These are phyloP conservation scores for Prunella strophiata DNA, from an alignment of 2,797 vertebrate species.

Conservation along the genomic window DNA sequence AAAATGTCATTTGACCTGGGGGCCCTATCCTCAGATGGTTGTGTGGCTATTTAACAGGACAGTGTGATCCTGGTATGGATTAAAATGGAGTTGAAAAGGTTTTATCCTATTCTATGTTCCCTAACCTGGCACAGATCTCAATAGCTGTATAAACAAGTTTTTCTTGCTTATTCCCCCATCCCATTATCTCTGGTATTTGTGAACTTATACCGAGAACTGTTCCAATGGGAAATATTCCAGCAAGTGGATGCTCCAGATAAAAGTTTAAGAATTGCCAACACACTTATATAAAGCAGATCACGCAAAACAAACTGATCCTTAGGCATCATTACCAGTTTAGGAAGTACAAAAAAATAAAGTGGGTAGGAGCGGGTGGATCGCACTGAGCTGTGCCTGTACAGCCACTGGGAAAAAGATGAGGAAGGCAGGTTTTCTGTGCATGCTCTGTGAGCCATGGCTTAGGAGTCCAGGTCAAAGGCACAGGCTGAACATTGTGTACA, in stretches of 20 bases:
- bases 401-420: background rate
- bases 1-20: background rate
- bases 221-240: constrained; percentile 49
- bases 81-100: background rate
- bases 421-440: background rate
- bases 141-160: constrained; percentile 42
- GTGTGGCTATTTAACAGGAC: background rate
- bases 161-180: constrained; percentile 35
- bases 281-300: constrained; percentile 47
- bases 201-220: background rate
- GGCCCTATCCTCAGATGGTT: background rate
- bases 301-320: background rate
- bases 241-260: constrained; percentile 36
- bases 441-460: background rate
- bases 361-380: background rate
- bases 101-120: background rate
- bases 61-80: background rate
- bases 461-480: background rate
- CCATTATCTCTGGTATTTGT: constrained; percentile 35
- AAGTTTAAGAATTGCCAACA: constrained; percentile 42
- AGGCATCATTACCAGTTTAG: constrained; percentile 11
- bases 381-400: background rate
- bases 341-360: background rate
- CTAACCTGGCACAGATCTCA: background rate
- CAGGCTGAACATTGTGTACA: background rate